phyloP scores from a whole-genome alignment of 2,113 vertebrate genomes.

The Excalfactoria chinensis region DNA sequence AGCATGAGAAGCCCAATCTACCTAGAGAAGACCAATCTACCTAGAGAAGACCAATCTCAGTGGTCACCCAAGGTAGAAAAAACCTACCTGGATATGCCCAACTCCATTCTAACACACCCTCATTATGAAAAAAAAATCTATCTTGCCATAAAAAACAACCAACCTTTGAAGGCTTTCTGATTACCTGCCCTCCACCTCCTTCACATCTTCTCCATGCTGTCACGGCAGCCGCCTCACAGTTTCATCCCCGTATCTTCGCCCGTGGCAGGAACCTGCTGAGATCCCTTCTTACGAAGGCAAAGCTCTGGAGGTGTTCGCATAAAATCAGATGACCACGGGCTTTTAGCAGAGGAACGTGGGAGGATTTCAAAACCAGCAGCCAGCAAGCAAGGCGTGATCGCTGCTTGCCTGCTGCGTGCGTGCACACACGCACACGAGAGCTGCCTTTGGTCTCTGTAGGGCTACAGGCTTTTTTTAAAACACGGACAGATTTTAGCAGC shows the following conservation, averaged over 20 bases:
- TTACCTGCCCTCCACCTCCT: neutral
- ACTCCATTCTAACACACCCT: slow-evolving; percentile 31
- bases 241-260: too few species aligned
- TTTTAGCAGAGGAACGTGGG: slow-evolving; percentile 21
- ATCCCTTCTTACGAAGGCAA: neutral
- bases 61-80: rapidly evolving
- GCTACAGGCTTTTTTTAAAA: neutral
- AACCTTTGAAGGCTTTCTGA: slow-evolving; percentile 14
- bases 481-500: neutral
- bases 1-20: neutral
- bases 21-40: neutral
- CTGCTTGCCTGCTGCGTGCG: neutral
- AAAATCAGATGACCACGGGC: slow-evolving; percentile 19
- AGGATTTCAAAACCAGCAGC: slow-evolving; percentile 58
- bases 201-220: neutral
- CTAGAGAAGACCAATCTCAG: neutral
- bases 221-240: neutral
- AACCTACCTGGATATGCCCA: rapidly evolving
- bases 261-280: neutral
- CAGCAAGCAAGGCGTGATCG: neutral
- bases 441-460: neutral
- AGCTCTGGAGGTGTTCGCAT: neutral
- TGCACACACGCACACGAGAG: neutral
- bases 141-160: neutral
- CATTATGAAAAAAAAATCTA: slow-evolving; percentile 6